phyloP scores from a whole-genome alignment of 2,888 invertebrate species.

The Ophioninae sp. region DNA sequence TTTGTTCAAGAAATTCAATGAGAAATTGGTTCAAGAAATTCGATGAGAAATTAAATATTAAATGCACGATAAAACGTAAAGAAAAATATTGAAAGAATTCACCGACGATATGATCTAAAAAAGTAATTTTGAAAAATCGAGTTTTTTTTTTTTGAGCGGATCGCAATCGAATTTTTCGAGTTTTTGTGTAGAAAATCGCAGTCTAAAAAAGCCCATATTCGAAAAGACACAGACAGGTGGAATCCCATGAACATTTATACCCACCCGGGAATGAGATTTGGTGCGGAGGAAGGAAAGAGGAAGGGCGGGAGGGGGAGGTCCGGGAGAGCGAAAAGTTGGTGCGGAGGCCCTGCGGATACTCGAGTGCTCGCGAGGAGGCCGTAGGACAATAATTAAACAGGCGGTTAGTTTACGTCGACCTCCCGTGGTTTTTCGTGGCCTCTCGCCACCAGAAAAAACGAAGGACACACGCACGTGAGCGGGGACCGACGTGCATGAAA shows the following conservation, averaged over 20 bases:
- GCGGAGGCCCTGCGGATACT: slow-evolving; percentile 32
- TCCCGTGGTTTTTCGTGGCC: slow-evolving; percentile 72
- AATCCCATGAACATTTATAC: neutral
- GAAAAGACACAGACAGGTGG: too few relatives aligned
- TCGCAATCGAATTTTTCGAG: too few relatives aligned
- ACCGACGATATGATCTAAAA: too few relatives aligned
- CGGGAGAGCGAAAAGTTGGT: slow-evolving; percentile 22
- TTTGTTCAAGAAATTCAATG: too few relatives aligned
- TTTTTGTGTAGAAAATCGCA: too few relatives aligned
- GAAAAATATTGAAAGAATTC: too few relatives aligned
- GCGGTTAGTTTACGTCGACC: slow-evolving; percentile 79
- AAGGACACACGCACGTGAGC: neutral
- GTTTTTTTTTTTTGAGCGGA: too few relatives aligned
- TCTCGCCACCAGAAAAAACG: slow-evolving; percentile 63
- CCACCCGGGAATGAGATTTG: slow-evolving; percentile 21
- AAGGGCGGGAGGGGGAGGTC: neutral
- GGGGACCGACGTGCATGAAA: neutral
- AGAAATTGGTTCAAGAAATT: neutral
- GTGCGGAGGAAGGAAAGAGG: neutral
- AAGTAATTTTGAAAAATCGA: too few relatives aligned
- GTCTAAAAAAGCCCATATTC: too few relatives aligned
- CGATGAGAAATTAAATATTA: too few relatives aligned
- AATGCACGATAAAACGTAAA: too few relatives aligned
- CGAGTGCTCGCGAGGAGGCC: slow-evolving; percentile 58
- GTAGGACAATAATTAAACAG: slow-evolving; percentile 79